A percentile compares a stretch with the other conserved stretches of the same genome.
These are phyloP conservation scores for Otocyon megalotis DNA, from an alignment of 2,113 vertebrate species.

Conservation along the genomic window DNA sequence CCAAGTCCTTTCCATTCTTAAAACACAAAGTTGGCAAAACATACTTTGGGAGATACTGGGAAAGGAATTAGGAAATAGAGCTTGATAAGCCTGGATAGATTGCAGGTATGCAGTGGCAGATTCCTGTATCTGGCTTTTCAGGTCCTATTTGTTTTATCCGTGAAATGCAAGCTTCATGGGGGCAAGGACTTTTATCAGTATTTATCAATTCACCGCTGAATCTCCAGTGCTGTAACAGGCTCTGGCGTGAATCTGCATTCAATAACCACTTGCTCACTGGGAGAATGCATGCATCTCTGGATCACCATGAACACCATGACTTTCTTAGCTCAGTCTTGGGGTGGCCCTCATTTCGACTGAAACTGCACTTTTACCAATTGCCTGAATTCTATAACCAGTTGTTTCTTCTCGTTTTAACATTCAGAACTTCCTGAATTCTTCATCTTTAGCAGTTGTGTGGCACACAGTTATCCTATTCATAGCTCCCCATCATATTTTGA, in stretches of 20 bases:
- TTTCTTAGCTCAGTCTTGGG: background rate
- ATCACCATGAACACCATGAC: background rate
- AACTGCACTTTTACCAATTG: slow-evolving; percentile 21
- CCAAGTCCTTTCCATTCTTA: background rate
- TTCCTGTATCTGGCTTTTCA: background rate
- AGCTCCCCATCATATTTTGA: background rate
- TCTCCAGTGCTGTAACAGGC: background rate
- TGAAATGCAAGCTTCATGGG: background rate
- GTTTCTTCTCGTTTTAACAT: background rate
- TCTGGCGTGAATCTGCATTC: background rate
- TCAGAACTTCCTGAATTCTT: background rate
- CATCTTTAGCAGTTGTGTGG: background rate
- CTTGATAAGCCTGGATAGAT: background rate
- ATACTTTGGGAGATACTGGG: background rate
- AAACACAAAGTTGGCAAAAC: background rate
- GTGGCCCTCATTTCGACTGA: background rate
- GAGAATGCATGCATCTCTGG: background rate
- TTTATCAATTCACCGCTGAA: background rate
- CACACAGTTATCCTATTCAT: background rate
- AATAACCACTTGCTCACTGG: background rate
- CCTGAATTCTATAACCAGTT: slow-evolving; percentile 24
- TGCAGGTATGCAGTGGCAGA: background rate
- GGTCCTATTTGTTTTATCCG: background rate
- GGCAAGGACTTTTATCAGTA: background rate
- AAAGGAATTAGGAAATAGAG: background rate